Base-by-base conservation (phyloP, 2,888 invertebrate species). In the Horisme vitalbata region DNA sequence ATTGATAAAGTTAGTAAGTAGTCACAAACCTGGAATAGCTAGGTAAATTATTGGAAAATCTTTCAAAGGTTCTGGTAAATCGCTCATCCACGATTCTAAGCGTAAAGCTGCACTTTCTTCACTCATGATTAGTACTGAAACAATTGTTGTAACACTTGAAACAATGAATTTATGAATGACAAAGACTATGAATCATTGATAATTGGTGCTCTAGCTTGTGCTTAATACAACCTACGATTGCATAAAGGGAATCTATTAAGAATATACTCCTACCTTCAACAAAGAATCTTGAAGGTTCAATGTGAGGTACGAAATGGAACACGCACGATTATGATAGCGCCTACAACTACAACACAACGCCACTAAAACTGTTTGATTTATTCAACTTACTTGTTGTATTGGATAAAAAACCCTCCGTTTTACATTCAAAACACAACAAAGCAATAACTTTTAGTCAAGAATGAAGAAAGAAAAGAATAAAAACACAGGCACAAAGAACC, bases 81-180 rank as follows among this genome's bases (percentile, higher is more conserved):
- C 90, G 18, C 89, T 83, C 95, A 95, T 95, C 95, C 95, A 95
- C 57, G 91, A 85, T 67, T 93, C 93, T 28, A 81, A 53, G 41
- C 66, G 71, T 50, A 79, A 65, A 30, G 77, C 71, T 35, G 61
- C 51, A 27, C 55, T 65, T 44, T 78, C 64, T 46, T 83, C 76
- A 57, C 71, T 67, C 83, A 85, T 87, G 52, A 75, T 74, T 52
- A 66, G 36, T 52, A 65, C 83, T 83, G 57, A 72, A 74, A 31
- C 11, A 32, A 26, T 23, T 26, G 5, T 34, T 26, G n/a, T 39
- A 3, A 13, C 18, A 6, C 4, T 18, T 31, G 7, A 10, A 12
- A 13, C 13, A 26, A 6, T 18, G 8, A 26, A 31, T 27, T 27
- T 28, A 10, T 10, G 5, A 34, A 32, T 9, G 6, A 36, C 18